Base-by-base conservation (phyloP, 2,888 invertebrate genomes). In the Ischnus inquisitorius region DNA sequence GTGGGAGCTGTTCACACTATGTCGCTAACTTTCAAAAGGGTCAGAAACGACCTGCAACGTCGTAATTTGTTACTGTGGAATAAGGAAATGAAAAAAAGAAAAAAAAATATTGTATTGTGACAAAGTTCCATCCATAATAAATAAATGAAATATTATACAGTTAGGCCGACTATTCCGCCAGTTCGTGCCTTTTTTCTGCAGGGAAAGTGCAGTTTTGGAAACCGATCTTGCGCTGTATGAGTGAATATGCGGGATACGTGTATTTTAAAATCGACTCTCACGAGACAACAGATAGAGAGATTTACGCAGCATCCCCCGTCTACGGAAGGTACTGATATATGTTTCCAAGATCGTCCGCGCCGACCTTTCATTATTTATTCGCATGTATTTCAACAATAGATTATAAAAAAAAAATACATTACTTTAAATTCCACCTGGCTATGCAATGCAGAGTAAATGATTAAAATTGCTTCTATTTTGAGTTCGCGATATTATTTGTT, bases 121-220 rank as follows among this genome's bases (percentile, higher is more conserved):
- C 91, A 89, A 93, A 92, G 93, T 93, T 93, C 93, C 93, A 93
- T 93, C 93, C 93, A 93, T 93, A 92, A 92, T 92, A 90, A 92
- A 92, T 92, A 88, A 88, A 89, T 89, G 90, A 92, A 90, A 90
- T 92, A 89, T 88, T 92, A 93, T 93, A 93, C 91, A 92, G 93
- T 93, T 93, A 93, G 93, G 93, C 93, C 93, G 93, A 93, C 92
- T 93, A 93, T 93, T 92, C 91, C 92, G 93, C 93, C 93, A 92
- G 93, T 93, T 93, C 92, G 93, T 93, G 93, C 93, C 93, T 93
- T 93, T 93, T 93, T 93, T 93, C 92, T 90, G 92, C 92, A 90
- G 91, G 90, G 90, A 92, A 89, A 88, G 90, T 90, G 89, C 87
- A 87, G 87, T 87, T 88, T 88, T 87, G 84, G 84, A 87, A 85